A percentile compares a stretch with the other conserved stretches of the same genome.
These are phyloP conservation scores for Heptranchias perlo DNA, from an alignment of 2,113 vertebrate genomes.

Conservation along the genomic window DNA sequence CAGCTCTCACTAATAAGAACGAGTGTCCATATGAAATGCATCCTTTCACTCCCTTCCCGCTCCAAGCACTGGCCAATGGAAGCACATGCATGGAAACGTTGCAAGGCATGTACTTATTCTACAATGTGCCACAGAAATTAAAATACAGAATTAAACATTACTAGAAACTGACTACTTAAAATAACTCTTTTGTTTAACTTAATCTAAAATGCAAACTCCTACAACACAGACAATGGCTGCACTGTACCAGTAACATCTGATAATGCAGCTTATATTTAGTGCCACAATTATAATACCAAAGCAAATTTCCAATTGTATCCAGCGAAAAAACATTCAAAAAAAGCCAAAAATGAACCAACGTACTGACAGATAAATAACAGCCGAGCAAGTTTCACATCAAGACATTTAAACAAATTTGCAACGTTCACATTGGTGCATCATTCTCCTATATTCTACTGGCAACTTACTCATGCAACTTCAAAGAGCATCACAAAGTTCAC, in stretches of 20 bases:
- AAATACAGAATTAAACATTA: background rate
- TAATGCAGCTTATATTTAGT: background rate
- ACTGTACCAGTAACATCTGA: background rate
- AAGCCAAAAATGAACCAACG: no score
- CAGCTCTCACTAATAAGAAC: no score
- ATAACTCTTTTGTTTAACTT: background rate
- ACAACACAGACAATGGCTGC: background rate
- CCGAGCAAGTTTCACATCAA: background rate
- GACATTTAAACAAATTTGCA: background rate
- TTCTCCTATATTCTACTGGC: background rate
- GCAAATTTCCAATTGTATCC: background rate
- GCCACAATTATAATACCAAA: background rate
- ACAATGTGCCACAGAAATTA: background rate
- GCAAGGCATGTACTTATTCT: background rate
- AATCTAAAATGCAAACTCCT: background rate
- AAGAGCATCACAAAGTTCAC: background rate
- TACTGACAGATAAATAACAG: background rate
- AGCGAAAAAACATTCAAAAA: background rate
- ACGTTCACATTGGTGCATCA: background rate
- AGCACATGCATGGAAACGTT: background rate
- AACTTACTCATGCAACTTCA: background rate
- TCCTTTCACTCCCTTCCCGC: background rate
- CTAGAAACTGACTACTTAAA: background rate
- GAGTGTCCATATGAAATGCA: background rate
- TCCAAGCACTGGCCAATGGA: background rate